Evolutionary conservation across 2,797 vertebrate species (phyloP).

Genomic region (Sebastiscus tertius): DNA sequence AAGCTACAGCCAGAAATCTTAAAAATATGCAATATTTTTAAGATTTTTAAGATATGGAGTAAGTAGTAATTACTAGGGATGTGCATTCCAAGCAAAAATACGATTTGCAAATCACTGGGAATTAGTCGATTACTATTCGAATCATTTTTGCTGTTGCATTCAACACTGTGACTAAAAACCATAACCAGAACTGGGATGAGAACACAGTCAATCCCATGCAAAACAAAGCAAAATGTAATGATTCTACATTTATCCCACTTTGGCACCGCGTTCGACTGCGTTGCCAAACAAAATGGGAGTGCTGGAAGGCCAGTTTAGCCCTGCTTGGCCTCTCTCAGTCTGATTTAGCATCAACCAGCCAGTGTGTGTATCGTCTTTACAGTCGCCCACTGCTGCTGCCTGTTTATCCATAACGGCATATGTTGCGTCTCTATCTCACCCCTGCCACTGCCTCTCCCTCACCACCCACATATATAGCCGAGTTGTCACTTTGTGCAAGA

Average conservation of each 20-base stretch:
- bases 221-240: not conserved
- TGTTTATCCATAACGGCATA: conserved; percentile 54
- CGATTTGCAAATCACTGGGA: too few species aligned
- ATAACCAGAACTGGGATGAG: not conserved
- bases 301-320: conserved; percentile 59
- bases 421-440: conserved; percentile 56
- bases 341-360: conserved; percentile 53
- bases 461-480: conserved; percentile 52
- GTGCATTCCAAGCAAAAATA: too few species aligned
- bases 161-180: not conserved
- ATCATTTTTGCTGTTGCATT: not conserved
- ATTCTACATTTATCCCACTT: conserved; percentile 29
- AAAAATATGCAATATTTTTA: not conserved
- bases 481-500: conserved; percentile 69
- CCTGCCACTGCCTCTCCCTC: conserved; percentile 50
- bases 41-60: not conserved
- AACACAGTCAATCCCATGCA: not conserved
- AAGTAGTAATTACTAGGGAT: not conserved
- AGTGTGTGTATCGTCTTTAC: conserved; percentile 29
- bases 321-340: conserved; percentile 56
- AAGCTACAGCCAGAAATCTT: not conserved
- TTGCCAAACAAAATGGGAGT: conserved; percentile 38
- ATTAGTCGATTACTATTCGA: too few species aligned
- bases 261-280: conserved; percentile 20
- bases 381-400: conserved; percentile 36